Percentiles rank a stretch among this genome's conserved stretches.
Evolutionary conservation across 2,888 invertebrate genomes (phyloP).

Genomic region (Macropis europaea): DNA sequence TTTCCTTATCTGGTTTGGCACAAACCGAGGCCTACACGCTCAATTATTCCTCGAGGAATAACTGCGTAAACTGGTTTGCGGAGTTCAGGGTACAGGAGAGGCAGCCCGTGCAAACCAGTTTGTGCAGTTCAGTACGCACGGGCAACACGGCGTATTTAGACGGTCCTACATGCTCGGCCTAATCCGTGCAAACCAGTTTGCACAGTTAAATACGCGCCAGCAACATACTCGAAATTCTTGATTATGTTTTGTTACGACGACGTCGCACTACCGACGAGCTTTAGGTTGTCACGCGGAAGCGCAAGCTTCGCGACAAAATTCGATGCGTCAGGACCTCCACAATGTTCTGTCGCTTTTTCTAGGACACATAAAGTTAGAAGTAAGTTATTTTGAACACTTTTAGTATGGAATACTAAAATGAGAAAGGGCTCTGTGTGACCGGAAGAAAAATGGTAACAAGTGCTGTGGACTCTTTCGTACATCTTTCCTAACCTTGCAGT

Average conservation of each 20-base stretch:
- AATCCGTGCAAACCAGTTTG: constrained; percentile 54
- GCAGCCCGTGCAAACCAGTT: constrained; percentile 54
- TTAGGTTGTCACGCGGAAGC: not conserved
- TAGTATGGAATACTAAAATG: no score
- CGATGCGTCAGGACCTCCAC: no score
- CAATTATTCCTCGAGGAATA: constrained; percentile 55
- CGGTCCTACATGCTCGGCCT: constrained; percentile 54
- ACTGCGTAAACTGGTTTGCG: constrained; percentile 56
- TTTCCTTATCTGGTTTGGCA: constrained; percentile 39
- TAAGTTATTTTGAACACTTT: no score
- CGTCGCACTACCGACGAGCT: not conserved
- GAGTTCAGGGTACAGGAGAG: constrained; percentile 45
- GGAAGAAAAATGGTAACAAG: no score
- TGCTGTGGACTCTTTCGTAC: no score
- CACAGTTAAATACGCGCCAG: constrained; percentile 46
- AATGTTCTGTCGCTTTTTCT: no score
- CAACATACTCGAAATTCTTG: constrained; percentile 38
- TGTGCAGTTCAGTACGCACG: constrained; percentile 53
- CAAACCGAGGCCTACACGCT: constrained; percentile 52
- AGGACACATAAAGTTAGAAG: no score
- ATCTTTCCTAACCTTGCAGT: no score
- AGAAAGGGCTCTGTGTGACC: no score
- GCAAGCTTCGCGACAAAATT: not conserved
- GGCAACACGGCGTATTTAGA: constrained; percentile 52
- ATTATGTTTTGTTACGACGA: constrained; percentile 29